Percentiles rank a stretch among this genome's conserved stretches.
Conservation (phyloP, 2,888 invertebrate species). For the Coronaproctus castanopsis region DNA sequence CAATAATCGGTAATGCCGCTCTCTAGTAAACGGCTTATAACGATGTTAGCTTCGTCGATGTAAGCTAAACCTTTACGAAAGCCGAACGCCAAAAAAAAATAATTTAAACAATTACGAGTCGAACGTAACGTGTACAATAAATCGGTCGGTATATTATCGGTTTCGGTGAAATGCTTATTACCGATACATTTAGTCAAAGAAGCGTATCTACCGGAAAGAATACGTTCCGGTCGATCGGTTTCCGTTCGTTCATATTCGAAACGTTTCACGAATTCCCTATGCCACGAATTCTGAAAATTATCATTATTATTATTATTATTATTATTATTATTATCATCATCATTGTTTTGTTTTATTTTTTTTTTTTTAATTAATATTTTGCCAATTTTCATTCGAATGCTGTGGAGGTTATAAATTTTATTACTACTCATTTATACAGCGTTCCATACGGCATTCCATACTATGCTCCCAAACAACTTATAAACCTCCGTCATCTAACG, state of each 20-base stretch:
- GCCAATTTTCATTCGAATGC: too few species aligned
- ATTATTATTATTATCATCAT: too few species aligned
- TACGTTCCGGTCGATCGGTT: conserved; percentile 10
- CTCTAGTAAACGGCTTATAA: conserved; percentile 13
- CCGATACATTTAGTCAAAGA: conserved; percentile 13
- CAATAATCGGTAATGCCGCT: conserved; percentile 16
- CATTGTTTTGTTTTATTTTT: too few species aligned
- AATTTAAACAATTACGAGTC: conserved; percentile 7
- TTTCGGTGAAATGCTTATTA: conserved; percentile 15
- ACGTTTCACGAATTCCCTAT: conserved; percentile 11
- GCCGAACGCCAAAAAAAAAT: conserved; percentile 12
- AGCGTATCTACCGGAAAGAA: conserved; percentile 13
- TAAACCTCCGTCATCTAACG: too few species aligned
- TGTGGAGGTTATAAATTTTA: too few species aligned
- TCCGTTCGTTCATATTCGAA: conserved; percentile 8
- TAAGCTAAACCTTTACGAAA: conserved; percentile 12
- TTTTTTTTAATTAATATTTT: too few species aligned
- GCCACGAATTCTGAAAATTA: conserved; percentile 11
- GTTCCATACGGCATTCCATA: too few species aligned
- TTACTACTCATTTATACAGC: too few species aligned
- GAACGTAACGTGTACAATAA: conserved; percentile 14
- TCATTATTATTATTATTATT: too few species aligned
- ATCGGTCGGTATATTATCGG: conserved; percentile 12
- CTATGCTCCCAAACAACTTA: too few species aligned
- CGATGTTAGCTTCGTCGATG: conserved; percentile 8